These are phyloP conservation scores for Ceratothoa steindachneri DNA, from an alignment of 2,888 invertebrate species.

Conservation along the genomic window DNA sequence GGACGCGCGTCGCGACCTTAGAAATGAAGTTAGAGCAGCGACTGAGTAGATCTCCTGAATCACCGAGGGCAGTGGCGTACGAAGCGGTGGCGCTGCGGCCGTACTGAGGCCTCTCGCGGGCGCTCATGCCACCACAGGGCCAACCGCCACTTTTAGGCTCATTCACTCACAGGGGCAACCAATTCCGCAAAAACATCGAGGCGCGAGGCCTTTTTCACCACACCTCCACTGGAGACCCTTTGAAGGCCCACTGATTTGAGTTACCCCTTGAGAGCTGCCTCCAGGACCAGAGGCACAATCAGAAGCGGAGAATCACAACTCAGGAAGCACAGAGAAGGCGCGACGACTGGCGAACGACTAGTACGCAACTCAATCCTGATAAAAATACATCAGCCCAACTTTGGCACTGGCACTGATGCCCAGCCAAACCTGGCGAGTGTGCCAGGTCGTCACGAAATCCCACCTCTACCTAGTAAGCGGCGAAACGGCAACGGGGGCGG, in stretches of 20 bases:
- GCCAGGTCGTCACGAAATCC: constrained; percentile 7
- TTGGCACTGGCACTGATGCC: neutral
- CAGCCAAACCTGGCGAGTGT: neutral
- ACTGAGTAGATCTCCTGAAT: constrained; percentile 42
- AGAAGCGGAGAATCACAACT: neutral
- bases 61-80: constrained; percentile 35
- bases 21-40: constrained; percentile 42
- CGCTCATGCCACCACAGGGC: constrained; percentile 23
- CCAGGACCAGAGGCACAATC: too few species aligned
- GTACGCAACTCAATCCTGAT: neutral
- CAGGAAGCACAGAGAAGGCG: neutral
- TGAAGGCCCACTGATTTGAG: too few species aligned
- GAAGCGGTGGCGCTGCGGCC: constrained; percentile 47
- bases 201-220: too few species aligned
- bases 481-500: neutral
- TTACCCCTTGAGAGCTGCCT: too few species aligned
- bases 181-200: too few species aligned
- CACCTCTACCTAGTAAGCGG: neutral
- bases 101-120: constrained; percentile 41
- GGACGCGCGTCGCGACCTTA: constrained; percentile 38
- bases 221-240: too few species aligned
- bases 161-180: neutral
- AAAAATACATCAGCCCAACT: neutral
- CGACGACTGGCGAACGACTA: too few species aligned
- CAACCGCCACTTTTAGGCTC: neutral